Evolutionary conservation across 1,140 invertebrate genomes (phyloP).

Genomic region (Orchestia grillus): DNA sequence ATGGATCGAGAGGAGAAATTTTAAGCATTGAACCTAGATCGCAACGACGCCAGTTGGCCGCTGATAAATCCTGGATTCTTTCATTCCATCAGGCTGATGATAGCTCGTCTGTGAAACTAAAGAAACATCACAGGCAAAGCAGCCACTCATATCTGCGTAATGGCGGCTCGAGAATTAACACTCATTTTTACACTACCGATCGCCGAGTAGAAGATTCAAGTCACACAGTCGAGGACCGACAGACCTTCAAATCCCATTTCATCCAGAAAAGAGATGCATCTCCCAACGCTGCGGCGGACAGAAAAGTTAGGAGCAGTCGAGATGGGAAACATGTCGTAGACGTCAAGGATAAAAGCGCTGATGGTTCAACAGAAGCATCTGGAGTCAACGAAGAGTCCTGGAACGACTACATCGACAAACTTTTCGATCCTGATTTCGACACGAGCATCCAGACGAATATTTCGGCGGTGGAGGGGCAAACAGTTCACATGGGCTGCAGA

Average conservation of each 20-base stretch:
- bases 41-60: not conserved
- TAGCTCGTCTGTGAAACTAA: not conserved
- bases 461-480: constrained; percentile 66
- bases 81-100: not conserved
- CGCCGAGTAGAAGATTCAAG: not conserved
- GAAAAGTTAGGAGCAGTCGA: not conserved
- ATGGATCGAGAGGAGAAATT: not conserved
- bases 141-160: too few species aligned
- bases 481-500: constrained; percentile 65
- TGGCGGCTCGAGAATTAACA: not conserved
- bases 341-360: not conserved
- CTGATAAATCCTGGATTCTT: not conserved
- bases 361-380: constrained; percentile 5
- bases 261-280: constrained; percentile 6
- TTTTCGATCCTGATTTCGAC: constrained; percentile 67
- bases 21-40: not conserved
- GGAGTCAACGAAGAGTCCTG: constrained; percentile 61
- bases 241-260: not conserved
- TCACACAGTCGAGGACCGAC: not conserved
- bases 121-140: not conserved
- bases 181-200: not conserved
- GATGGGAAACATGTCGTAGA: not conserved
- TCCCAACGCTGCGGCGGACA: not conserved
- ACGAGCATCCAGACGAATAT: constrained; percentile 62
- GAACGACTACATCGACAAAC: constrained; percentile 65